Base-by-base conservation (phyloP, 2,888 invertebrate genomes). In the Hyppa rectilinea region DNA sequence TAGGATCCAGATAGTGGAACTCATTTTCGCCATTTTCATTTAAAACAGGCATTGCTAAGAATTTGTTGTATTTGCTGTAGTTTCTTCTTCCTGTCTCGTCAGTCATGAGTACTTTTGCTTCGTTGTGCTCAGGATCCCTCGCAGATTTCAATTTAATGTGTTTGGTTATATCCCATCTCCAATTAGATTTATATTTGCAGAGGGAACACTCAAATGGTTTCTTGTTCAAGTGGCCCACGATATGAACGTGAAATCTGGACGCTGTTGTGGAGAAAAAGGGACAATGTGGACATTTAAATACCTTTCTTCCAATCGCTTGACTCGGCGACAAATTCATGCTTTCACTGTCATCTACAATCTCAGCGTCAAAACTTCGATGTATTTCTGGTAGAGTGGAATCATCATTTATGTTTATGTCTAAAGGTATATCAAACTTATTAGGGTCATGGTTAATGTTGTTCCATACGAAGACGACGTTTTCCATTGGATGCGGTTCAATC, bases 141-240 rank as follows among this genome's bases (percentile, higher is more conserved):
- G 98, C 98, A 10, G 98, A 98, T 95, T 98, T 99, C 86, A 99
- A 96, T 88, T 98, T 98, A 81, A 99, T 99, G 92, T 99, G 99
- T 92, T 99, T 98, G 36, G 98, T 98, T 75, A 99, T 98, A 94
- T 99, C 99, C 98, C 99, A 99, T 80, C 99, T 97, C 99, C 99
- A 99, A 91, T 99, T 99, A 38, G 99, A 99, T 85, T 98, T 97
- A 90, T 99, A 98, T 65, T 98, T 97, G 94, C 99, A 99, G 23
- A 98, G 96, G 1, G 99, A 99, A 94, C 99, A 99, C 93, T 99
- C 98, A 92, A 99, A 99, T 0, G 99, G 99, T 90, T 99, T 98
- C 90, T 98, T 98, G 92, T 99, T 99, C 82, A 98, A 96, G 93
- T 99, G 99, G 2, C 98, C 98, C 17, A 99, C 98, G 84, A 99